Evolutionary conservation across 1,140 invertebrate species (phyloP).

Genomic region (Colletes latitarsis): DNA sequence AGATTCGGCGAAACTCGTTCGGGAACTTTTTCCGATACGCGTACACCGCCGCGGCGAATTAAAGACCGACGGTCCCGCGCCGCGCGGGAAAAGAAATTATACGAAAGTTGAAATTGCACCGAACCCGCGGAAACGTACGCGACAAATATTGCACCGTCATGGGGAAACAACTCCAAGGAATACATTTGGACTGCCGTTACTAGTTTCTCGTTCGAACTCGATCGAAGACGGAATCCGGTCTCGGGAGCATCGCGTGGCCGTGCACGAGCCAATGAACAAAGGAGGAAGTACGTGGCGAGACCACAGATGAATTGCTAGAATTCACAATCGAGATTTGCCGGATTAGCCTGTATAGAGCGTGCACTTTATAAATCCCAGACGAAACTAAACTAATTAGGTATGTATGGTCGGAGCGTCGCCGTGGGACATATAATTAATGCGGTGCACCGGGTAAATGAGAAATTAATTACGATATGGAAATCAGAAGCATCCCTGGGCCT

Average conservation of each 20-base stretch:
- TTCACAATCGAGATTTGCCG: slow-evolving; percentile 21
- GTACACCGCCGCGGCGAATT: not conserved
- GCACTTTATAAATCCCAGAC: slow-evolving; percentile 55
- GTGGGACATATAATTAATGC: slow-evolving; percentile 67
- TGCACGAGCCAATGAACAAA: no score
- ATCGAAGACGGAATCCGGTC: not conserved
- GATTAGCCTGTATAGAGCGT: slow-evolving; percentile 19
- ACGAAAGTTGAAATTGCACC: not conserved
- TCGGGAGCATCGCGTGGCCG: not conserved
- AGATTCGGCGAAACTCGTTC: not conserved
- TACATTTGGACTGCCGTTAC: no score
- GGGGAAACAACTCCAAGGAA: no score
- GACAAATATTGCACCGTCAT: not conserved
- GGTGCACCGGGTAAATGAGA: slow-evolving; percentile 62
- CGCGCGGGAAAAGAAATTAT: not conserved
- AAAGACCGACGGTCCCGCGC: no score
- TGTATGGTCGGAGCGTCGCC: slow-evolving; percentile 54
- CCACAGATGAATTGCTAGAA: slow-evolving; percentile 10
- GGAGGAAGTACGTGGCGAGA: not conserved
- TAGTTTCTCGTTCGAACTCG: not conserved
- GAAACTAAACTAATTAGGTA: slow-evolving; percentile 66
- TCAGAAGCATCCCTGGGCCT: slow-evolving; percentile 48
- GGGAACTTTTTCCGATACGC: slow-evolving; percentile 15
- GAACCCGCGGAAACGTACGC: not conserved
- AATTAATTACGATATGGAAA: slow-evolving; percentile 74